Evolutionary conservation across 2,797 vertebrate genomes (phyloP).

Genomic region (Hipposideros larvatus): DNA sequence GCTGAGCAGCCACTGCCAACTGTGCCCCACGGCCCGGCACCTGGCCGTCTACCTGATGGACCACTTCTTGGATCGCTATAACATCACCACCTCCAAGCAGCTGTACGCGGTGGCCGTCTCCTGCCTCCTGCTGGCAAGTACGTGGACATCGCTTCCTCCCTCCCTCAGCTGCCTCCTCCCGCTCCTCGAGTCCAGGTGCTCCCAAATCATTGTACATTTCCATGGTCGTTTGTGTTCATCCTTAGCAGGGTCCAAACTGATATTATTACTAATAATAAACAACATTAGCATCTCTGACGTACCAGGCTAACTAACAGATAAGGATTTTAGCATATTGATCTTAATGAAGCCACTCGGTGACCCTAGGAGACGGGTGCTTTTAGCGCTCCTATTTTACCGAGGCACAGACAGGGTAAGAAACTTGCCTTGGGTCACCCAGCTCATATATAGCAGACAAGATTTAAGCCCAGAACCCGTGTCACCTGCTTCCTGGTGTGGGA

Average conservation of each 20-base stretch:
- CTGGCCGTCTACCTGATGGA: constrained; percentile 95
- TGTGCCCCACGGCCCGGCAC: constrained; percentile 93
- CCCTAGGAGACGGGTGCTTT: background rate
- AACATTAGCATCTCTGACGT: background rate
- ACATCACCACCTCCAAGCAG: constrained; percentile 91
- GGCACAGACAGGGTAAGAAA: constrained; percentile 30
- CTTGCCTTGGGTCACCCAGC: background rate
- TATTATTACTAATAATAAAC: background rate
- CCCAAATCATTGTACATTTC: fast-evolving
- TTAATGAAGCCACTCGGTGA: background rate
- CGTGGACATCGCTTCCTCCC: constrained; percentile 79
- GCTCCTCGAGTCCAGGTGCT: background rate
- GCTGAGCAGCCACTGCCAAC: constrained; percentile 92
- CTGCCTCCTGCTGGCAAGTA: constrained; percentile 96
- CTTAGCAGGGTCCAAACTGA: background rate
- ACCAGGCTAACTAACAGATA: background rate
- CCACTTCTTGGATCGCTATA: constrained; percentile 91
- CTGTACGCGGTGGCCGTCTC: constrained; percentile 93
- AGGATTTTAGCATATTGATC: background rate
- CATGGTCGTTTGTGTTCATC: background rate
- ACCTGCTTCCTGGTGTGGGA: background rate
- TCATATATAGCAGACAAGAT: background rate
- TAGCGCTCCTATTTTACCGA: background rate
- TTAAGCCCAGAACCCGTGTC: background rate
- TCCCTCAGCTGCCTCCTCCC: background rate